Evolutionary conservation across 1,140 invertebrate genomes (phyloP).

Genomic region (Chrysopa pallens): DNA sequence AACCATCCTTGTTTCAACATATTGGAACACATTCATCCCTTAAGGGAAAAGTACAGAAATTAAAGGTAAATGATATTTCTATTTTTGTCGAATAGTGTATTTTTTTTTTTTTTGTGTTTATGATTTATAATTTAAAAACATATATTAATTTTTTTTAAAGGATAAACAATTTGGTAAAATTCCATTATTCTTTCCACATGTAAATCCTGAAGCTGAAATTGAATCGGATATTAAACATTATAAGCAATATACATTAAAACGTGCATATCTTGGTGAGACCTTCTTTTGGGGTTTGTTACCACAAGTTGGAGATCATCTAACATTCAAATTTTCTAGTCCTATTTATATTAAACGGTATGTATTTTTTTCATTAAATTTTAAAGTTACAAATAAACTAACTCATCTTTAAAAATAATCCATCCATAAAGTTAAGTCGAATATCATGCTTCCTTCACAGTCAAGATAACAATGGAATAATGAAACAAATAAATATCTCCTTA

Average conservation of each 20-base stretch:
- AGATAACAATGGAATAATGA: too few relatives aligned
- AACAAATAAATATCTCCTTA: too few relatives aligned
- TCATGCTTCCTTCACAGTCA: too few relatives aligned
- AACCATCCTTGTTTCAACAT: constrained; percentile 90
- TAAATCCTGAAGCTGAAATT: constrained; percentile 59
- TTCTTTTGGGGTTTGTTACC: constrained; percentile 89
- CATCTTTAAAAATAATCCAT: too few relatives aligned
- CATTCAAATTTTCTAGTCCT: constrained; percentile 65
- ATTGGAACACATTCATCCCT: constrained; percentile 90
- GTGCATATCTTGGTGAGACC: constrained; percentile 73
- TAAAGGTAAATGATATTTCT: constrained; percentile 50
- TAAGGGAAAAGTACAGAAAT: constrained; percentile 90
- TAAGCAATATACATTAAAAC: constrained; percentile 60
- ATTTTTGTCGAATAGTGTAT: constrained; percentile 1
- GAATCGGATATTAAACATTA: constrained; percentile 67
- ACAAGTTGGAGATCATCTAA: constrained; percentile 61
- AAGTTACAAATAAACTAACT: too few relatives aligned
- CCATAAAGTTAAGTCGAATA: too few relatives aligned
- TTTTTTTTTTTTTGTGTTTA: constrained; percentile 1
- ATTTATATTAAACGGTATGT: constrained; percentile 55
- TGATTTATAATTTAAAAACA: constrained; percentile 2
- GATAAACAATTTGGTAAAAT: constrained; percentile 87
- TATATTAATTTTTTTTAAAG: constrained; percentile 26
- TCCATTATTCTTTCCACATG: constrained; percentile 60
- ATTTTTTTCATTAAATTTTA: too few relatives aligned